Conservation (phyloP, 2,113 vertebrate species). For the Thamnaconus septentrionalis region DNA sequence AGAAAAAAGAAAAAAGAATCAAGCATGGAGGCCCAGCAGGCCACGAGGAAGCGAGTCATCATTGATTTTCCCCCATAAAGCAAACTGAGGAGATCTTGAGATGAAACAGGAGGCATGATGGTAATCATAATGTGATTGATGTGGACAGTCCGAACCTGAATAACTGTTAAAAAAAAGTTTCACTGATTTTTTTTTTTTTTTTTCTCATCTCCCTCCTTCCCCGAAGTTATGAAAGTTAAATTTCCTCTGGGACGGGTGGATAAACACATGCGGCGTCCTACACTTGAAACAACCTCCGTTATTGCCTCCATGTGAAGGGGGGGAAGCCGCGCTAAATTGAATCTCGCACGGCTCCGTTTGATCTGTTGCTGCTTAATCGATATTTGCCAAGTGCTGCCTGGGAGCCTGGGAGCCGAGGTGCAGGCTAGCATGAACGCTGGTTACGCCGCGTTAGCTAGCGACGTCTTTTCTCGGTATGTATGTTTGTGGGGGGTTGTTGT, state of each 20-base stretch:
- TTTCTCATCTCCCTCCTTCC: too few species aligned
- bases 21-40: background rate
- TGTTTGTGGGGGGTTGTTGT: conserved; percentile 8
- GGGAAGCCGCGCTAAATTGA: conserved; percentile 26
- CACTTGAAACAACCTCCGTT: conserved; percentile 7
- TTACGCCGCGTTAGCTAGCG: conserved; percentile 61
- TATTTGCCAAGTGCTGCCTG: conserved; percentile 43
- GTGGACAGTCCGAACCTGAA: background rate
- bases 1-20: too few species aligned
- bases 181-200: too few species aligned
- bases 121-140: background rate
- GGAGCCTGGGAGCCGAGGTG: conserved; percentile 50
- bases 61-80: conserved; percentile 10
- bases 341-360: conserved; percentile 42
- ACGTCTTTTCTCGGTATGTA: conserved; percentile 3
- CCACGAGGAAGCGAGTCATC: conserved; percentile 2
- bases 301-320: conserved; percentile 3
- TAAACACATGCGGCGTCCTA: conserved; percentile 1
- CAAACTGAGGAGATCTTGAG: background rate
- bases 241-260: background rate
- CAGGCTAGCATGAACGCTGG: conserved; percentile 45
- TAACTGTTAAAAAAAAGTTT: background rate
- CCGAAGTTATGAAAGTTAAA: conserved; percentile 3
- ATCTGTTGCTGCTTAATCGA: conserved; percentile 37
- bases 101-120: background rate